These are phyloP conservation scores for Eunapius fragilis DNA, from an alignment of 37 sponge, comb jelly and placozoan species.

Conservation along the genomic window DNA sequence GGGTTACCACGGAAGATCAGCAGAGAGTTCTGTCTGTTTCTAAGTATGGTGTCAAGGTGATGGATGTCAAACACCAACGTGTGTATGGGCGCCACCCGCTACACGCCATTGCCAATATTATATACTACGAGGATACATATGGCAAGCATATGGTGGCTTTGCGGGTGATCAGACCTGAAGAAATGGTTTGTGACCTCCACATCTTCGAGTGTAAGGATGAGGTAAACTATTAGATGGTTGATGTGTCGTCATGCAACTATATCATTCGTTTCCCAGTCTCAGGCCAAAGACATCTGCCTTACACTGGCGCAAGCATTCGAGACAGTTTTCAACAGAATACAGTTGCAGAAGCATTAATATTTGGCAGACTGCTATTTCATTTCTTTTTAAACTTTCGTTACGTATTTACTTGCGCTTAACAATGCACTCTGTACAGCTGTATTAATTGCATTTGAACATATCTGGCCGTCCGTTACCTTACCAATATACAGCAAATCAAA, in stretches of 20 bases:
- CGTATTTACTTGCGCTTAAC: no score
- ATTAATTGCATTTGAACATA: no score
- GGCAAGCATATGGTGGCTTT: constrained; percentile 73
- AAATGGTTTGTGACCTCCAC: constrained; percentile 49
- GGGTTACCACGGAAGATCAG: constrained; percentile 45
- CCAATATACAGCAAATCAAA: no score
- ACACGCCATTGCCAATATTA: constrained; percentile 70
- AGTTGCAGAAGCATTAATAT: constrained; percentile 1
- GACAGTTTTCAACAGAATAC: constrained; percentile 58
- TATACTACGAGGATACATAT: constrained; percentile 74
- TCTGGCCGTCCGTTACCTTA: no score
- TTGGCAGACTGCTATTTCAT: background rate
- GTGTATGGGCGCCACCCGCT: constrained; percentile 77
- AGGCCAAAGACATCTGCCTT: constrained; percentile 81
- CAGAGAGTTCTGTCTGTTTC: constrained; percentile 59
- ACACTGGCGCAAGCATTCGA: constrained; percentile 85
- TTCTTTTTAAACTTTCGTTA: background rate
- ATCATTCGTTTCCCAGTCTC: constrained; percentile 19
- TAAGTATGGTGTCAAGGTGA: constrained; percentile 81
- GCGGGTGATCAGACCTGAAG: constrained; percentile 17
- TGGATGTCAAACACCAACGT: constrained; percentile 54
- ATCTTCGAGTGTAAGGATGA: constrained; percentile 74
- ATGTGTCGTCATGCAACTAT: background rate
- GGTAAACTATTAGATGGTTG: constrained; percentile 13
- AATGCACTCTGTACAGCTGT: no score